A percentile compares a stretch with the other conserved stretches of the same genome.
Conservation (phyloP, 2,888 invertebrate species). For the Drosophila robusta region DNA sequence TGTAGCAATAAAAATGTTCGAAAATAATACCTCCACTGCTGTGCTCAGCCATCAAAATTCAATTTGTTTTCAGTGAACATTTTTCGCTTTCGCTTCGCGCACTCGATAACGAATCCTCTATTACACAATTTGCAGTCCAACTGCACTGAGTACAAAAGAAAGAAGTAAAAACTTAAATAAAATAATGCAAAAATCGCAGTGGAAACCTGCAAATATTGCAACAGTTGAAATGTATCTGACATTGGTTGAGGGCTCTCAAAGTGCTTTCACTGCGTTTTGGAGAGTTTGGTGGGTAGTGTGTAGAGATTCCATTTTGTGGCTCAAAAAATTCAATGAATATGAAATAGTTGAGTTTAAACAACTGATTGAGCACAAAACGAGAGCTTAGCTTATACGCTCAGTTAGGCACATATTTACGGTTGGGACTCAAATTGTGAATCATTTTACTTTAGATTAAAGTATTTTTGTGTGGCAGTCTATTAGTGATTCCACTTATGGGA, state of each 20-base stretch:
- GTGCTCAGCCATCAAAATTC: conserved; percentile 17
- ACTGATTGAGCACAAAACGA: not conserved
- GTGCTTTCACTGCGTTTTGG: not conserved
- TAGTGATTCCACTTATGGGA: too few species aligned
- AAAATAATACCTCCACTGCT: not conserved
- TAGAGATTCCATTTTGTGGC: not conserved
- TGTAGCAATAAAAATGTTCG: not conserved
- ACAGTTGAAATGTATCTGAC: conserved; percentile 1
- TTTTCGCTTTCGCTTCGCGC: conserved; percentile 12
- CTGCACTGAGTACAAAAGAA: not conserved
- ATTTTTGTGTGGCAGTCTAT: too few species aligned
- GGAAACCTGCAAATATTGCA: conserved; percentile 6
- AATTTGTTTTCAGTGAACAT: conserved; percentile 25
- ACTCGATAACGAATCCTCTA: conserved; percentile 23
- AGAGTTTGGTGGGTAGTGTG: not conserved
- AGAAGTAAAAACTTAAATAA: not conserved
- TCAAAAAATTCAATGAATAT: not conserved
- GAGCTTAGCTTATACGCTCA: not conserved
- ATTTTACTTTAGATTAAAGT: too few species aligned
- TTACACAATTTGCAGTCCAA: conserved; percentile 14
- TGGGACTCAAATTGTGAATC: not conserved
- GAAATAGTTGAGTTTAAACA: not conserved
- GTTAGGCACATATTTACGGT: not conserved
- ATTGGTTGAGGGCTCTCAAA: conserved; percentile 6
- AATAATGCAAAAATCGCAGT: not conserved